Evolutionary conservation across 53 echinoderm and acorn worm genomes (phyloP).

Genomic region (Arbacia lixula): DNA sequence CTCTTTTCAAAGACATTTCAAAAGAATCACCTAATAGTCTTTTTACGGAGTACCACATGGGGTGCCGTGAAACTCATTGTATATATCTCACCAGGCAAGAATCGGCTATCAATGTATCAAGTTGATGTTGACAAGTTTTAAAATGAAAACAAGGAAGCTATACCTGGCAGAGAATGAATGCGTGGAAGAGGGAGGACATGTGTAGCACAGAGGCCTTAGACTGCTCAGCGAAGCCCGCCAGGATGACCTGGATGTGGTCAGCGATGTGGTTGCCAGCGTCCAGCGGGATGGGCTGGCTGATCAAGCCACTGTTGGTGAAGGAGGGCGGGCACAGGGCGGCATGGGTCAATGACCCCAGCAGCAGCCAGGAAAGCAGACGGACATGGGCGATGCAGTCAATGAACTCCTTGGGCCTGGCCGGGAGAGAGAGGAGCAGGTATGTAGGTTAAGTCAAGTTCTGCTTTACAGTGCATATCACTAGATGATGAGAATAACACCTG

Average conservation of each 20-base stretch:
- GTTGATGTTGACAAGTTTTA: too few species aligned
- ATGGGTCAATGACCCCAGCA: conserved; percentile 94
- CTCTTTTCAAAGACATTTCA: too few species aligned
- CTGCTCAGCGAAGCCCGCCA: conserved; percentile 99
- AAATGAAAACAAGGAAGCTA: not conserved
- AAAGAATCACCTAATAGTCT: too few species aligned
- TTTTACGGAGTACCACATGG: too few species aligned
- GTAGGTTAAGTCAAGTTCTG: too few species aligned
- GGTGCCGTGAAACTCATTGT: too few species aligned
- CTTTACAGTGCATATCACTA: too few species aligned
- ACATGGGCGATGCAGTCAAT: conserved; percentile 98
- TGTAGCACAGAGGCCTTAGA: conserved; percentile 96
- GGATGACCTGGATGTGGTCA: conserved; percentile 94
- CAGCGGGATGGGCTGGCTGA: conserved; percentile 88
- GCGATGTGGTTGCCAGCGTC: conserved; percentile 96
- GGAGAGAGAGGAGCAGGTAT: too few species aligned
- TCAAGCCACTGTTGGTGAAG: conserved; percentile 65
- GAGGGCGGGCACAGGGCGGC: conserved; percentile 80
- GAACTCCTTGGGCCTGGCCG: conserved; percentile 98
- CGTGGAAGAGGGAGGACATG: conserved; percentile 98
- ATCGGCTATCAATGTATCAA: too few species aligned
- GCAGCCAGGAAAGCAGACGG: conserved; percentile 91
- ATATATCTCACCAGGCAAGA: too few species aligned
- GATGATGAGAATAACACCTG: too few species aligned
- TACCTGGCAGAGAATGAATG: conserved; percentile 98